Base-by-base conservation (phyloP, 2,113 vertebrate species). In the Hemiprocne comata region DNA sequence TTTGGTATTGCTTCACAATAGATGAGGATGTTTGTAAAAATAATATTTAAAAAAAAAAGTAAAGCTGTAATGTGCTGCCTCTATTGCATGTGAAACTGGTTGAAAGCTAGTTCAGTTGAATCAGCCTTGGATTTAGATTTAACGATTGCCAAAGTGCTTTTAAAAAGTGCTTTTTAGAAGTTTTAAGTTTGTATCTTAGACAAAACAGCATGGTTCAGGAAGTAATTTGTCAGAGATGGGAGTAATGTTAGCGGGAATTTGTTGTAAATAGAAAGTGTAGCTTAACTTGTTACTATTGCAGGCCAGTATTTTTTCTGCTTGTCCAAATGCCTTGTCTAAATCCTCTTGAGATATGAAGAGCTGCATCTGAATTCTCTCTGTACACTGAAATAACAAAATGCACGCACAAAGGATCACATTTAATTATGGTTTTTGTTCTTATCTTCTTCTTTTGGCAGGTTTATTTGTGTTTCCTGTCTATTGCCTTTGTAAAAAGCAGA, bases 401-500 rank as follows among this genome's bases (percentile, higher is more conserved):
- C 17, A 8, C 2, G 2, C 23, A 13, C 8, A 46, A 50, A 58
- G 10, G 2, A 69, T 78, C 54, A 50, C 19, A 38, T 87, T 89
- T 85, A 90, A 36, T 82, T 48, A 9, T 7, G 18, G 3, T 2
- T 66, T 82, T 80, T 20, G n/a, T 54, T 73, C 28, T 48, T 46
- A 6, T 74, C 94, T 83, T 86, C 51, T 76, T 95, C 69, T 97
- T 91, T 94, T 57, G 75, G 8, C 95, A 99, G 99, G 99, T 97
- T 97, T 99, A 94, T 98, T 99, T 91, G 98, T 98, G 82, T 99
- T 99, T 96, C 99, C 99, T 48, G 97, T 99, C 97, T 99, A 99
- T 98, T 99, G 99, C 94, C 98, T 99, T 98, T 99, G 99, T 98
- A 99, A 99, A 98, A 99, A 98, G 98, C 98, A 98, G 97, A 99